Percentiles rank a stretch among this genome's conserved stretches.
Conservation (phyloP, 2,797 vertebrate species). For the Myoxocephalus aenaeus region DNA sequence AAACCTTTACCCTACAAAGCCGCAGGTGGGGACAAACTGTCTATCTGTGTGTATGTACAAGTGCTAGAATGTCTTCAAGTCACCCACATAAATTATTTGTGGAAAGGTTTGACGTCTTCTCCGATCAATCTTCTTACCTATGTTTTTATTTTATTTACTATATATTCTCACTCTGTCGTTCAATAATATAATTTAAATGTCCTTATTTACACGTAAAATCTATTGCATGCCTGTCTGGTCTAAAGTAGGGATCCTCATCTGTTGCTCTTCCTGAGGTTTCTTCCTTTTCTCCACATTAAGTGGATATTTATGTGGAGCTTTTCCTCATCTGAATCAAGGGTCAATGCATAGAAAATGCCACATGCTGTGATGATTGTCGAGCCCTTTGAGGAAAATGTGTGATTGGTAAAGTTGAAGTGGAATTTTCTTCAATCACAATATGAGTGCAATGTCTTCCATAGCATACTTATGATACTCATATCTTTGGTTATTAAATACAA, state of each 20-base stretch:
- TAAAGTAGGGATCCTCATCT: not conserved
- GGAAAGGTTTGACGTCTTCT: not conserved
- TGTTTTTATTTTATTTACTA: constrained; percentile 3
- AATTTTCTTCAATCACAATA: not conserved
- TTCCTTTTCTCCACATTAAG: not conserved
- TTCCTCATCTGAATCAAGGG: not conserved
- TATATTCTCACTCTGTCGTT: not conserved
- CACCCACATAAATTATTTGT: not conserved
- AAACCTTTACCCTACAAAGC: constrained; percentile 26
- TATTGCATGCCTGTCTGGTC: not conserved
- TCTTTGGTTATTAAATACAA: constrained; percentile 6
- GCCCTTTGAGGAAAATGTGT: not conserved
- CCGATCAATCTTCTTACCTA: not conserved
- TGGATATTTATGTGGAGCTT: not conserved
- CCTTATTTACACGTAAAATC: not conserved
- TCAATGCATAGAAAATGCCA: not conserved
- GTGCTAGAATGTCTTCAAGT: not conserved
- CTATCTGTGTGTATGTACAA: not conserved
- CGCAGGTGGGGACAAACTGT: not conserved
- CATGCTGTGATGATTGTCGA: not conserved
- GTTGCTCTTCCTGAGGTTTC: not conserved
- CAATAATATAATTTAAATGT: not conserved
- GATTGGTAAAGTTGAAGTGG: not conserved
- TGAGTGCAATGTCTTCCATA: not conserved
- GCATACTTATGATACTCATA: not conserved